phyloP scores from a whole-genome alignment of 1,140 invertebrate species.

The Pogonomyrmex barbatus region DNA sequence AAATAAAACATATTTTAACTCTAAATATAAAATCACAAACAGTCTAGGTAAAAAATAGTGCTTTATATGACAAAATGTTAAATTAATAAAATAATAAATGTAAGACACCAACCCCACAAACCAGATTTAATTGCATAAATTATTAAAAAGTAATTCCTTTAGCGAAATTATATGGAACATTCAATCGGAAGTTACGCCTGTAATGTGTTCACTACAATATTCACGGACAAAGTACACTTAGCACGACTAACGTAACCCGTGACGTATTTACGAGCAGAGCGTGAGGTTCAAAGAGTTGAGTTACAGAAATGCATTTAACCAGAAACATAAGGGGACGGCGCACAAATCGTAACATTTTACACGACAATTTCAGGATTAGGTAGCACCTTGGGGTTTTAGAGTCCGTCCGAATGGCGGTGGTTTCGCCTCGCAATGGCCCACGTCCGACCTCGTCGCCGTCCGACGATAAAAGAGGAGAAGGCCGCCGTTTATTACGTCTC shows the following conservation, averaged over 20 bases:
- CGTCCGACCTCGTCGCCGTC: slow-evolving; percentile 33
- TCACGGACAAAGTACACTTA: slow-evolving; percentile 55
- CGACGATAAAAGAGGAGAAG: slow-evolving; percentile 59
- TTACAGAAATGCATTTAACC: slow-evolving; percentile 55
- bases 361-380: slow-evolving; percentile 55
- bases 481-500: slow-evolving; percentile 58
- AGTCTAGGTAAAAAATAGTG: not conserved
- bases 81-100: slow-evolving; percentile 2
- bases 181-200: not conserved
- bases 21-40: not conserved
- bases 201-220: slow-evolving; percentile 42
- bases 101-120: not conserved
- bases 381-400: slow-evolving; percentile 52
- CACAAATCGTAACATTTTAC: slow-evolving; percentile 62
- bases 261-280: slow-evolving; percentile 31
- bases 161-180: slow-evolving; percentile 6
- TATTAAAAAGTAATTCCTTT: slow-evolving; percentile 20
- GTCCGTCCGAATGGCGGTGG: slow-evolving; percentile 35
- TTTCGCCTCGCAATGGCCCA: slow-evolving; percentile 38
- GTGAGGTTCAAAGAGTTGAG: slow-evolving; percentile 41
- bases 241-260: slow-evolving; percentile 28
- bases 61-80: not conserved
- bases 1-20: not conserved
- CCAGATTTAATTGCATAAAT: not conserved
- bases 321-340: slow-evolving; percentile 26